A percentile compares a stretch with the other conserved stretches of the same genome.
phyloP scores from a whole-genome alignment of 2,888 invertebrate genomes.

The Prenolepis imparis region DNA sequence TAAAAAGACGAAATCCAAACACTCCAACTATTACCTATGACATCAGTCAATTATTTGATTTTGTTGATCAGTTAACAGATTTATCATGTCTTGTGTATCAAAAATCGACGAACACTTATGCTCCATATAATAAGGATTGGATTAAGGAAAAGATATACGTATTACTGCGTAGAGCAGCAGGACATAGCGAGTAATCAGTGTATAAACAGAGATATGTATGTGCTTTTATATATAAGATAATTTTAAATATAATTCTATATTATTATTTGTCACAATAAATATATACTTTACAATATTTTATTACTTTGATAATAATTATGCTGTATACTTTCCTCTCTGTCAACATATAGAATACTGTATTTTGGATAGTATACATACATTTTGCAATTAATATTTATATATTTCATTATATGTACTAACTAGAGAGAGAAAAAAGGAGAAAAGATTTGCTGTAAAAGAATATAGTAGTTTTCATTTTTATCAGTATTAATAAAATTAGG shows the following conservation, averaged over 20 bases:
- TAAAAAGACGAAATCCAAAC: slow-evolving; percentile 97
- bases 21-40: slow-evolving; percentile 99
- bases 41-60: slow-evolving; percentile 98
- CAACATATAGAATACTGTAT: neutral
- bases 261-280: slow-evolving; percentile 77
- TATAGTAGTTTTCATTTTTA: neutral
- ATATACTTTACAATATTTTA: slow-evolving; percentile 58
- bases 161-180: slow-evolving; percentile 96
- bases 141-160: slow-evolving; percentile 99
- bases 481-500: neutral
- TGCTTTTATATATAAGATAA: slow-evolving; percentile 74
- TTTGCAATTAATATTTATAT: neutral
- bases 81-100: slow-evolving; percentile 98
- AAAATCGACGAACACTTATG: slow-evolving; percentile 97
- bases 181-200: slow-evolving; percentile 85
- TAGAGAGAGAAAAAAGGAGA: neutral
- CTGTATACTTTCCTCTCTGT: neutral
- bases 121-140: slow-evolving; percentile 99
- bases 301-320: slow-evolving; percentile 31
- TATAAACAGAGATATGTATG: slow-evolving; percentile 61
- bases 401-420: neutral
- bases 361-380: too few species aligned
- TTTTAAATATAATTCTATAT: slow-evolving; percentile 70
- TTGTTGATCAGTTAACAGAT: slow-evolving; percentile 98
- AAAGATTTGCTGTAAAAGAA: neutral